Evolutionary conservation across 2,113 vertebrate species (phyloP).

Genomic region (Colossoma macropomum): DNA sequence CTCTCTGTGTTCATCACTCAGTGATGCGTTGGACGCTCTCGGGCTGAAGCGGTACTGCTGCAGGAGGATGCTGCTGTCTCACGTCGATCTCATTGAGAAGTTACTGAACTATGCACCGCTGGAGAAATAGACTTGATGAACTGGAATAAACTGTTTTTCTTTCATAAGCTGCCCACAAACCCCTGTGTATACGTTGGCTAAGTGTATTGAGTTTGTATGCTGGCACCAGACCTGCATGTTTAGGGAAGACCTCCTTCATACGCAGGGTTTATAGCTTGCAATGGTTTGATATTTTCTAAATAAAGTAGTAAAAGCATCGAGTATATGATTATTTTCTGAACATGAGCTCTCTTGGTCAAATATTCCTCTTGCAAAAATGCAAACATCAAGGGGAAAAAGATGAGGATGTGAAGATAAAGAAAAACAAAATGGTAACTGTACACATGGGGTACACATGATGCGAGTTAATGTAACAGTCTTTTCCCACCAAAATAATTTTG

Average conservation of each 20-base stretch:
- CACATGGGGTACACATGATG: no score
- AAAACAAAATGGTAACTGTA: no score
- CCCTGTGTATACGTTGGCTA: neutral
- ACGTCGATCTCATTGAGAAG: conserved; percentile 98
- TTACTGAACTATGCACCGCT: conserved; percentile 95
- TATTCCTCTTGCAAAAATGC: no score
- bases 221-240: neutral
- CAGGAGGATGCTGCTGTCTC: conserved; percentile 94
- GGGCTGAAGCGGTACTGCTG: conserved; percentile 98
- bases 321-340: no score
- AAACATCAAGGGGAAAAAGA: no score
- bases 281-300: conserved; percentile 13
- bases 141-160: no score
- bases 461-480: no score
- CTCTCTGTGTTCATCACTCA: conserved; percentile 60
- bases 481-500: no score
- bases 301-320: neutral
- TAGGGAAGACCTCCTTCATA: neutral
- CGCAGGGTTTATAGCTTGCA: neutral
- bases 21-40: conserved; percentile 94
- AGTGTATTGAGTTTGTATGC: neutral
- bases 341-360: no score
- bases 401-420: no score
- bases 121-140: conserved; percentile 82
- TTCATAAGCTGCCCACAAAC: neutral